phyloP scores from a whole-genome alignment of 2,888 invertebrate genomes.

The Eumacrocentrus americanus region DNA sequence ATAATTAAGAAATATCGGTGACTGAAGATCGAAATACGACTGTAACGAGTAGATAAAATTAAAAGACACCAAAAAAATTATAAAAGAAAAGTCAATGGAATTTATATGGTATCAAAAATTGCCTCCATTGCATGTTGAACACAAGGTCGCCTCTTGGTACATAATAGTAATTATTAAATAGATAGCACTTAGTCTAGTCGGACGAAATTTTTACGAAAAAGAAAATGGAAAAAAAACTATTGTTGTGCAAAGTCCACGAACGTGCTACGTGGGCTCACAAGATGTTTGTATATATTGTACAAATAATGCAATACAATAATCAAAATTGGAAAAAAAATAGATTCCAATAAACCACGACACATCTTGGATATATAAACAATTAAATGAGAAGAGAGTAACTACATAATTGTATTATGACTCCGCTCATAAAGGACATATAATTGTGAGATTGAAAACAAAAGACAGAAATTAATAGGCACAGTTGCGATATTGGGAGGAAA shows the following conservation, averaged over 20 bases:
- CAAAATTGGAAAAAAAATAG: slow-evolving; percentile 10
- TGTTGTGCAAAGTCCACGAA: slow-evolving; percentile 32
- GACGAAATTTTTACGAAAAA: slow-evolving; percentile 17
- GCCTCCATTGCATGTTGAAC: too few relatives aligned
- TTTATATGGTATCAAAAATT: background rate
- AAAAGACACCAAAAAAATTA: too few relatives aligned
- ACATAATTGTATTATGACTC: background rate
- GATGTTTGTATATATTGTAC: slow-evolving; percentile 53
- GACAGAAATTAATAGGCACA: background rate
- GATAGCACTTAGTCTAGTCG: slow-evolving; percentile 2
- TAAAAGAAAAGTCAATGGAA: background rate
- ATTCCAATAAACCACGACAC: background rate
- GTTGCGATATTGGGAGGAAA: background rate
- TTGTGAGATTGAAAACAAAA: background rate
- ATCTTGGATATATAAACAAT: background rate
- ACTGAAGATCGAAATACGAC: too few relatives aligned
- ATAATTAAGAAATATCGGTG: too few relatives aligned
- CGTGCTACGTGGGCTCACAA: slow-evolving; percentile 39
- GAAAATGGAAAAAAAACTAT: slow-evolving; percentile 2
- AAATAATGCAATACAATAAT: slow-evolving; percentile 40
- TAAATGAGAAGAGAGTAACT: background rate
- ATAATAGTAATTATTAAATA: background rate
- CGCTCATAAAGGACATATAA: background rate
- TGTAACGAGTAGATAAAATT: too few relatives aligned
- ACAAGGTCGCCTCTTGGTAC: background rate